Conservation (phyloP, 1,140 invertebrate genomes). For the Patella vulgata region DNA sequence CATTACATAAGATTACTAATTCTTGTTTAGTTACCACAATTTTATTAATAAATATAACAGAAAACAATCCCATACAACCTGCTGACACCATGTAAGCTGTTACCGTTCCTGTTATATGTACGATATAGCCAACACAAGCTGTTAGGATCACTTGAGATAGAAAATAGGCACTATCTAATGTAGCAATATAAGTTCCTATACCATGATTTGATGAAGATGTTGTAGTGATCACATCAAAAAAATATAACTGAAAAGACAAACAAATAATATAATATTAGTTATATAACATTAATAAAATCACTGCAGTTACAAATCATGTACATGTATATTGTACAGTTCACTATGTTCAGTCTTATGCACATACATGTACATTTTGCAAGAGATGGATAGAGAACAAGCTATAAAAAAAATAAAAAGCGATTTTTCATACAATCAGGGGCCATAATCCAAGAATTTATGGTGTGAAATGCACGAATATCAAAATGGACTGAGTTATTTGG, state of each 20-base stretch:
- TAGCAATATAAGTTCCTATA: slow-evolving; percentile 67
- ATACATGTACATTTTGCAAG: no score
- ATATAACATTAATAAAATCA: not conserved
- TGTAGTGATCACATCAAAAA: slow-evolving; percentile 34
- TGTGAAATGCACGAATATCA: no score
- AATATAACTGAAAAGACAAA: slow-evolving; percentile 54
- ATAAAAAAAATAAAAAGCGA: no score
- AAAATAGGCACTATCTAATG: slow-evolving; percentile 68
- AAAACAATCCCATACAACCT: slow-evolving; percentile 54
- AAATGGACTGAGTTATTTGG: no score
- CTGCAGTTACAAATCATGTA: no score
- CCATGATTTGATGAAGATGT: slow-evolving; percentile 48
- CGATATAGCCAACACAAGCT: slow-evolving; percentile 66
- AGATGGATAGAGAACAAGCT: no score
- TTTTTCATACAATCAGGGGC: no score
- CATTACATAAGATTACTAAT: slow-evolving; percentile 14
- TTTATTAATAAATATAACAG: slow-evolving; percentile 51
- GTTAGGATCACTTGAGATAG: slow-evolving; percentile 69
- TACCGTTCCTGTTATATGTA: slow-evolving; percentile 65
- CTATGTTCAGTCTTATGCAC: no score
- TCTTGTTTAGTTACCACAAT: slow-evolving; percentile 49
- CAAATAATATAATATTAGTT: not conserved
- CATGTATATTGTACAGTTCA: no score
- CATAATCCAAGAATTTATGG: no score
- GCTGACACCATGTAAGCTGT: slow-evolving; percentile 66